Conservation (phyloP, 2,888 invertebrate species). For the Antheraea assamensis region DNA sequence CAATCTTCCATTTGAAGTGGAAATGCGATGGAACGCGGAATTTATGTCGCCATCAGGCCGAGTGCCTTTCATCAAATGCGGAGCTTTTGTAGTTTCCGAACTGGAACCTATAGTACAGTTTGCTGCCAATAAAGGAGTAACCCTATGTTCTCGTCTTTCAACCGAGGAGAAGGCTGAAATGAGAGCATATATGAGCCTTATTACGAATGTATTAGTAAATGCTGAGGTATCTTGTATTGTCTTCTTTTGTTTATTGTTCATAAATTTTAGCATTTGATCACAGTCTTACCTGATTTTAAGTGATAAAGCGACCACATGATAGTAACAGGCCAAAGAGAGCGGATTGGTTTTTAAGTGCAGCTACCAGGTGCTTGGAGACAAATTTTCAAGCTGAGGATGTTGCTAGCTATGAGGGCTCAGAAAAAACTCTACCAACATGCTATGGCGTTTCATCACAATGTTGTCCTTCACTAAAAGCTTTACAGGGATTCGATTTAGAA, state of each 20-base stretch:
- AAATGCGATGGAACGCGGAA: constrained; percentile 95
- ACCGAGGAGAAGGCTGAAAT: constrained; percentile 93
- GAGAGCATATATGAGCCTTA: constrained; percentile 95
- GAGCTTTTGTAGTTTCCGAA: constrained; percentile 94
- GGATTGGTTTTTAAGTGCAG: too few relatives aligned
- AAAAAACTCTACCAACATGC: too few relatives aligned
- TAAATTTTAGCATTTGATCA: neutral
- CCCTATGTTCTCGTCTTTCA: constrained; percentile 87
- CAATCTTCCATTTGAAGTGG: constrained; percentile 90
- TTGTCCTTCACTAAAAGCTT: too few relatives aligned
- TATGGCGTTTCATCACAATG: too few relatives aligned
- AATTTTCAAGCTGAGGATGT: too few relatives aligned
- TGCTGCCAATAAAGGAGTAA: constrained; percentile 91
- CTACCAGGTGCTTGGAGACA: too few relatives aligned
- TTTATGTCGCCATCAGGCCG: constrained; percentile 97
- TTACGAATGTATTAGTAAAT: constrained; percentile 93
- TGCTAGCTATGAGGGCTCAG: too few relatives aligned
- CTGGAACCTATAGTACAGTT: constrained; percentile 96
- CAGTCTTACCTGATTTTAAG: too few relatives aligned
- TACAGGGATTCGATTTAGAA: too few relatives aligned
- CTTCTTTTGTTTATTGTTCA: neutral
- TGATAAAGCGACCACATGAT: too few relatives aligned
- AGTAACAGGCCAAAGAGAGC: too few relatives aligned
- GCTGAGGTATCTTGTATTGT: constrained; percentile 87
- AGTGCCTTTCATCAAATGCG: constrained; percentile 96